These are phyloP conservation scores for Gymnopithys bicolor DNA, from an alignment of 2,797 vertebrate species.

Conservation along the genomic window DNA sequence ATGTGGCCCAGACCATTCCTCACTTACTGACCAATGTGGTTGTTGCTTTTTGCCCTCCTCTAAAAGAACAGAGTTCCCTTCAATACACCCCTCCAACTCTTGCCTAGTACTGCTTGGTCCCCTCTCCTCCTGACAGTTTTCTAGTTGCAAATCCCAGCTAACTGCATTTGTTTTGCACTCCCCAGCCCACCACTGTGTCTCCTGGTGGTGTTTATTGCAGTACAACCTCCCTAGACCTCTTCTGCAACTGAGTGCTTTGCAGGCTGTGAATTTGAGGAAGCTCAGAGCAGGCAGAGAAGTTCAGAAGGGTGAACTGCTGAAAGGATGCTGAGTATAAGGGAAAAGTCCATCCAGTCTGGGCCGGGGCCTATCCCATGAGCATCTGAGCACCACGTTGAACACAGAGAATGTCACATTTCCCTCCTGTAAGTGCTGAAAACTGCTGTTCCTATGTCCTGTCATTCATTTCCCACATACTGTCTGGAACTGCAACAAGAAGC, in stretches of 20 bases:
- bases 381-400: neutral
- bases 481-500: neutral
- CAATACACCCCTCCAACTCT: neutral
- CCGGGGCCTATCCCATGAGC: neutral
- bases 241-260: neutral
- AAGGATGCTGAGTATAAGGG: neutral
- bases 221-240: neutral
- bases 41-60: neutral
- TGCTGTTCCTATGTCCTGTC: neutral
- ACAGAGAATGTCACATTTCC: fast-evolving
- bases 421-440: neutral
- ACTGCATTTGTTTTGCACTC: neutral
- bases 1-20: neutral
- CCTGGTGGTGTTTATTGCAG: fast-evolving
- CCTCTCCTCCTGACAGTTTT: neutral
- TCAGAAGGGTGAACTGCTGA: neutral
- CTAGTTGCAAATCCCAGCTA: neutral
- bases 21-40: neutral
- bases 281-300: neutral
- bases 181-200: neutral
- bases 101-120: neutral
- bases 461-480: neutral
- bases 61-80: neutral
- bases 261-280: neutral
- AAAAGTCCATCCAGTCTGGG: neutral